Evolutionary conservation across 2,888 invertebrate species (phyloP), one percentile per base, ranked within the genome.

Genomic region (Ypsolopha sequella): DNA sequence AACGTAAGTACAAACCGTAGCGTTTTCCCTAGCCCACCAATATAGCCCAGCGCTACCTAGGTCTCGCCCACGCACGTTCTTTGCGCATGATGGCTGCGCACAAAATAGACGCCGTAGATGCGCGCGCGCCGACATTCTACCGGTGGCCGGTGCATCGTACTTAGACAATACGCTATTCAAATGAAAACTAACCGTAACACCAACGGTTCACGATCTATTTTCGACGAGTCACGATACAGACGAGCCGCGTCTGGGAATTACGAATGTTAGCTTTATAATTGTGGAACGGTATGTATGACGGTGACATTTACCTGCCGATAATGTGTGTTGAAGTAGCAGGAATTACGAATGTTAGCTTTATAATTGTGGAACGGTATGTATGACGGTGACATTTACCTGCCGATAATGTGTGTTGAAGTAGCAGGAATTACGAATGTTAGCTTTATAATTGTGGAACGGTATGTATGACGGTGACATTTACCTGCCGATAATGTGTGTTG

Each of bases 131-230:
- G 44, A 56, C 59, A 58, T 58, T 59, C 58, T 57, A 59, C 62
- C 53, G 56, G 58, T 59, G 51, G 48, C 11, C 55, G 57, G 61
- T 55, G 61, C 60, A 60, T 58, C 60, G 58, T 58, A 57, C 61
- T 56, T 50, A 47, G 6, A 9, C 41, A 4, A 48, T 4, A 47
- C 47, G 9, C 14, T 14, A 13, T 7, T 7, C 11, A 13, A 36
- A 7, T 6, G 41, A n/a, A 47, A 8, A 13, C 47, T 13, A 47
- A 8, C 36, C 36, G 11, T 14, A 13, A 11, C 24, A 36, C 13
- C 36, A 47, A 13, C 36, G 36, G 13, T 7, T 6, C 13, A 14
- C 8, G 46, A 46, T 11, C 2, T 11, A 6, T 46, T 46, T 46
- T 46, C n/a, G 2, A 33, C 11, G 6, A 11, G 2, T 35, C 7